Percentiles rank a stretch among this genome's conserved stretches.
phyloP scores from a whole-genome alignment of 92 coral and sea anemone species.

The Muricea muricata region DNA sequence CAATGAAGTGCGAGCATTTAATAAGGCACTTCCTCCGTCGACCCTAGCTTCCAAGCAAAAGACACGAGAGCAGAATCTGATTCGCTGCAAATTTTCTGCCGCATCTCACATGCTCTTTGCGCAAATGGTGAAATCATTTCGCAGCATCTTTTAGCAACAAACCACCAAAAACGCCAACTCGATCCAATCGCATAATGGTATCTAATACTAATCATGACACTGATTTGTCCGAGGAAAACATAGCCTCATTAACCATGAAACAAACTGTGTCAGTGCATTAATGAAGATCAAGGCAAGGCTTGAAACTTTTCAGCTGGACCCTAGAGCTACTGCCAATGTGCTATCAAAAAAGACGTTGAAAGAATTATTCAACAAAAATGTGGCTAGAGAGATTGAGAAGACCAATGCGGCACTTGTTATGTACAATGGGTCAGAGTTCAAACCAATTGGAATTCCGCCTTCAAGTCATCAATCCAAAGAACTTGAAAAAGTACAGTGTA shows the following conservation, averaged over 20 bases:
- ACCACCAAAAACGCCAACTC: background rate
- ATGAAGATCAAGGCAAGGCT: slow-evolving; percentile 29
- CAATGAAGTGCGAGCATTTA: no score
- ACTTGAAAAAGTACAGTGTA: no score
- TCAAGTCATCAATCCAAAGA: no score
- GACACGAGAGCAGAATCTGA: slow-evolving; percentile 59
- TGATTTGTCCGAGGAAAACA: background rate
- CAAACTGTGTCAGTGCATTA: slow-evolving; percentile 39
- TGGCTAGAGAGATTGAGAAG: background rate
- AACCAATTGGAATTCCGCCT: no score
- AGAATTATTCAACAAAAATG: slow-evolving; percentile 37
- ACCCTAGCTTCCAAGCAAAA: slow-evolving; percentile 60
- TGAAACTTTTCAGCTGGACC: slow-evolving; percentile 41
- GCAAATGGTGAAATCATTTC: slow-evolving; percentile 69
- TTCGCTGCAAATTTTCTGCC: slow-evolving; percentile 50
- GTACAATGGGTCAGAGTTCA: no score
- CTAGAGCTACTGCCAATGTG: slow-evolving; percentile 55
- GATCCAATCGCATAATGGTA: background rate
- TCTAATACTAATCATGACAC: background rate
- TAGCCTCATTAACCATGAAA: slow-evolving; percentile 1
- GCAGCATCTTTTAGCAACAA: slow-evolving; percentile 47
- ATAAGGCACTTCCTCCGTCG: no score
- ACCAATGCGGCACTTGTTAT: no score
- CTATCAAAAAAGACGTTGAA: slow-evolving; percentile 38
- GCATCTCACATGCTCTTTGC: slow-evolving; percentile 68